phyloP scores from a whole-genome alignment of 2,888 invertebrate species.

The Mimachlamys varia region DNA sequence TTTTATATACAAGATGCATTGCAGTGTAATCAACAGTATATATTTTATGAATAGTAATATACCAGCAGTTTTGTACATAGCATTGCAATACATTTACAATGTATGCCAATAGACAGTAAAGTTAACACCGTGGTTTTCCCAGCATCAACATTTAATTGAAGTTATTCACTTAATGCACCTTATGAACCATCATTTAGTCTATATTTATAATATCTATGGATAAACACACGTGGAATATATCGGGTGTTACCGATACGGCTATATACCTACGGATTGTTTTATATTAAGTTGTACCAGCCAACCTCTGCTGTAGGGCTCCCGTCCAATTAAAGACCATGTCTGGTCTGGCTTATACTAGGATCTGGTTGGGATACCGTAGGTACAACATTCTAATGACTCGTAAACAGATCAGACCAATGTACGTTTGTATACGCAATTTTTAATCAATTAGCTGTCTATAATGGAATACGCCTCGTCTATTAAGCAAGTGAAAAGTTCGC shows the following conservation, averaged over 20 bases:
- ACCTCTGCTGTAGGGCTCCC: neutral
- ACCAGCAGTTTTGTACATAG: too few relatives aligned
- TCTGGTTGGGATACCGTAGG: neutral
- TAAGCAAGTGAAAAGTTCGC: too few relatives aligned
- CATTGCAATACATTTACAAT: too few relatives aligned
- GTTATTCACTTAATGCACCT: neutral
- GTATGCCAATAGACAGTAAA: too few relatives aligned
- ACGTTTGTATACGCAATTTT: too few relatives aligned
- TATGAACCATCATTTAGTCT: neutral
- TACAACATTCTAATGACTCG: neutral
- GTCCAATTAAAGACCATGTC: neutral
- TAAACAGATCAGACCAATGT: neutral
- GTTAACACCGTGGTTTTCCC: too few relatives aligned
- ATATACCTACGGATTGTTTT: neutral
- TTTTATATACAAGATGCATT: too few relatives aligned
- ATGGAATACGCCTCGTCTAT: neutral
- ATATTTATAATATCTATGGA: neutral
- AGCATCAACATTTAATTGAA: too few relatives aligned
- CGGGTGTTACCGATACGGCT: neutral
- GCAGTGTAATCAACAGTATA: too few relatives aligned
- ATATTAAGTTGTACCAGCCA: neutral
- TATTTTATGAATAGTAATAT: too few relatives aligned
- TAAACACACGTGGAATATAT: neutral
- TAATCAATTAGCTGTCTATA: neutral
- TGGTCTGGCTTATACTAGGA: neutral